phyloP scores from a whole-genome alignment of 2,888 invertebrate genomes.

The Lithophane socia region DNA sequence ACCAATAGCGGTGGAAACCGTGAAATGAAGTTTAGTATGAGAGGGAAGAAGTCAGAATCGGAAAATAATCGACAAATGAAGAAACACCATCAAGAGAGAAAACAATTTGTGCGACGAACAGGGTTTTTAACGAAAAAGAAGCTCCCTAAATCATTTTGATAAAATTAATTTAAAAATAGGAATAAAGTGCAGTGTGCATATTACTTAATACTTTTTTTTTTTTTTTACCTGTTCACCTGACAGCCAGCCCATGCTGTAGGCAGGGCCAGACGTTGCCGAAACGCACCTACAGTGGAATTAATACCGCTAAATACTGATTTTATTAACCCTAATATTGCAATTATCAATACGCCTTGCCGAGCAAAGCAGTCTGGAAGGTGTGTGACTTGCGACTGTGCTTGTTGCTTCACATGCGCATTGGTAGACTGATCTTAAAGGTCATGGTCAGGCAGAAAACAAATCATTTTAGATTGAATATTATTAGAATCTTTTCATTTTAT shows the following conservation, averaged over 20 bases:
- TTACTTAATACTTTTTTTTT: neutral
- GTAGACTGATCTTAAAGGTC: neutral
- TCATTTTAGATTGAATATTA: neutral
- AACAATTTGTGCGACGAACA: slow-evolving; percentile 90
- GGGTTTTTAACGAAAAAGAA: slow-evolving; percentile 84
- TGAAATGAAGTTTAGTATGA: slow-evolving; percentile 94
- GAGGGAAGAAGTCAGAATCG: slow-evolving; percentile 89
- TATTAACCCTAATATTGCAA: neutral
- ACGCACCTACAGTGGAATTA: neutral
- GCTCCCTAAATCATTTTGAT: slow-evolving; percentile 73
- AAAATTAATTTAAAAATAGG: slow-evolving; percentile 44
- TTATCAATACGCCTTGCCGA: neutral
- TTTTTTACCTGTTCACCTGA: slow-evolving; percentile 2
- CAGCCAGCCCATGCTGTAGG: neutral
- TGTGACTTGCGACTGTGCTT: neutral
- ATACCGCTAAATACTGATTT: neutral
- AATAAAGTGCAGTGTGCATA: slow-evolving; percentile 36
- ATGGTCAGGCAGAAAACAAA: neutral
- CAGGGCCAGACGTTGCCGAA: neutral
- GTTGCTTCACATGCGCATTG: neutral
- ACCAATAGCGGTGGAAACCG: slow-evolving; percentile 92
- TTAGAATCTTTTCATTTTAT: slow-evolving; percentile 23
- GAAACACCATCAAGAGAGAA: slow-evolving; percentile 93
- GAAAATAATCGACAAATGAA: slow-evolving; percentile 91
- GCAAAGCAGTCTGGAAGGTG: neutral